Evolutionary conservation across 2,888 invertebrate genomes (phyloP).

Genomic region (Plagiodera versicolora): DNA sequence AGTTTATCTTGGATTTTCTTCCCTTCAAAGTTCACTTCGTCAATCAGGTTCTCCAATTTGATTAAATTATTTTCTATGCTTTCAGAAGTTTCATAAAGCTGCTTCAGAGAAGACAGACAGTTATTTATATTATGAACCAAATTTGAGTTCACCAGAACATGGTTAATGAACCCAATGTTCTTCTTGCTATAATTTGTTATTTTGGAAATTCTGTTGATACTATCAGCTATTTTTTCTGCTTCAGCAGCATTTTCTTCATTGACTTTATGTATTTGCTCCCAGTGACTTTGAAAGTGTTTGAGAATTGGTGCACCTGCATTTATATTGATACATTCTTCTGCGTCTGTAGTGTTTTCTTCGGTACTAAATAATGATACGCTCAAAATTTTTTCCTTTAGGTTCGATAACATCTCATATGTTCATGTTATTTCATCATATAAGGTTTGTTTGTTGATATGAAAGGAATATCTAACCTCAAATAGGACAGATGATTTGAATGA

Average conservation of each 20-base stretch:
- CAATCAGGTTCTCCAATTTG: slow-evolving; percentile 69
- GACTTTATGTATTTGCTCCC: slow-evolving; percentile 70
- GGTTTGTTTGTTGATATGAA: too few species aligned
- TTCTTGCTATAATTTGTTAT: slow-evolving; percentile 43
- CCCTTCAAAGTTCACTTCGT: slow-evolving; percentile 69
- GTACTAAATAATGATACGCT: slow-evolving; percentile 39
- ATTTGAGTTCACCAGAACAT: slow-evolving; percentile 44
- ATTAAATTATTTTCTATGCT: slow-evolving; percentile 67
- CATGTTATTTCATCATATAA: too few species aligned
- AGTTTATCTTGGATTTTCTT: slow-evolving; percentile 72
- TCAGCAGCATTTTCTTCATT: slow-evolving; percentile 69
- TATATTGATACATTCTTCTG: slow-evolving; percentile 51
- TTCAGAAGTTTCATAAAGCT: slow-evolving; percentile 62
- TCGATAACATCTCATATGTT: slow-evolving; percentile 38
- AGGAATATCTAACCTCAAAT: not conserved
- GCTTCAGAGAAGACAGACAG: slow-evolving; percentile 58
- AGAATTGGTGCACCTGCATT: slow-evolving; percentile 71
- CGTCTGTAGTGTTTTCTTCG: slow-evolving; percentile 27
- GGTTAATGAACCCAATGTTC: slow-evolving; percentile 44
- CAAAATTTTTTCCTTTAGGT: slow-evolving; percentile 42
- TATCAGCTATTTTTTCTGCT: slow-evolving; percentile 59
- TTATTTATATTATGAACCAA: slow-evolving; percentile 55
- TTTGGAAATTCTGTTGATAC: slow-evolving; percentile 53
- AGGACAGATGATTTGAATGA: too few species aligned
- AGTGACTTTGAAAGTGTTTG: slow-evolving; percentile 70